A percentile compares a stretch with the other conserved stretches of the same genome.
These are phyloP conservation scores for Echinometra lucunter DNA, from an alignment of 53 echinoderm and acorn worm genomes.

Conservation along the genomic window DNA sequence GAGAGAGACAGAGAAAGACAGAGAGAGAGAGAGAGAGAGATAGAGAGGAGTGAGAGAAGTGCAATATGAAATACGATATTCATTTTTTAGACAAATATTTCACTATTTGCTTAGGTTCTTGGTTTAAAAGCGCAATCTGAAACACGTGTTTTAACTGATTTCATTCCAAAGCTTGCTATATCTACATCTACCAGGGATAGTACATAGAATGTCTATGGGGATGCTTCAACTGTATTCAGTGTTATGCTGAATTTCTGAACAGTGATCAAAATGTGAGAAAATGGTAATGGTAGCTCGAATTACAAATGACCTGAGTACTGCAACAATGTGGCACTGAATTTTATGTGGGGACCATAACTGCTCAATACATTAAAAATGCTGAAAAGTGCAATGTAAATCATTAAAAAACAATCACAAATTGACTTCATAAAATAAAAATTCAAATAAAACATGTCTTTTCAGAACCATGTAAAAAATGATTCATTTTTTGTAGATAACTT, in stretches of 20 bases:
- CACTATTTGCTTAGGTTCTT: no score
- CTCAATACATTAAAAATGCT: neutral
- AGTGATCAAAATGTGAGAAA: neutral
- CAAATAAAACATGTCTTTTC: neutral
- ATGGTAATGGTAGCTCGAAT: neutral
- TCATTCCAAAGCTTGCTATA: neutral
- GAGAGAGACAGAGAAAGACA: no score
- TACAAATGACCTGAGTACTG: neutral
- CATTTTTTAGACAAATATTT: no score
- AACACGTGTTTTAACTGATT: neutral
- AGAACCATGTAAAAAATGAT: neutral
- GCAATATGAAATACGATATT: no score
- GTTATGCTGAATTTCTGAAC: neutral
- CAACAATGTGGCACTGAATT: neutral
- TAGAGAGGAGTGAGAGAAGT: no score
- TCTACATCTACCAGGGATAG: neutral
- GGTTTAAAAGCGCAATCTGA: neutral
- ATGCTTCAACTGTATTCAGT: neutral
- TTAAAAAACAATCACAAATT: neutral
- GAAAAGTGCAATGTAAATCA: neutral
- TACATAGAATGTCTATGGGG: neutral
- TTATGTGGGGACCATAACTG: neutral
- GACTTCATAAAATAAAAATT: neutral
- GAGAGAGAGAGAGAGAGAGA: no score
- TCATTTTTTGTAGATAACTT: no score